Conservation (phyloP, 2,113 vertebrate genomes). For the Cariama cristata region DNA sequence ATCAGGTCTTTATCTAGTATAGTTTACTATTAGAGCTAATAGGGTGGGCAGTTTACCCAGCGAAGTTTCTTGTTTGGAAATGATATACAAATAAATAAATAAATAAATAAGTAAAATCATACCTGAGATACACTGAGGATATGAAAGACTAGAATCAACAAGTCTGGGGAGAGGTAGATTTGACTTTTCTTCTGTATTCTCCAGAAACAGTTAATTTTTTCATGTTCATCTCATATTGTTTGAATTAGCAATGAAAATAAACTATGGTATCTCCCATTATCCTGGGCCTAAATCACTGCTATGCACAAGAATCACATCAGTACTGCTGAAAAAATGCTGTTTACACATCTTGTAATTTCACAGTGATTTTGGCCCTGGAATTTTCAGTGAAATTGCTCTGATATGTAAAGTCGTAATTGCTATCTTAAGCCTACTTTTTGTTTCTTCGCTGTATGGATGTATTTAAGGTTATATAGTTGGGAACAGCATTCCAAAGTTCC, state of each 20-base stretch:
- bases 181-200: neutral
- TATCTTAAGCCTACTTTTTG: neutral
- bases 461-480: neutral
- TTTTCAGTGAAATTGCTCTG: neutral
- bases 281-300: neutral
- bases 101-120: neutral
- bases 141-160: neutral
- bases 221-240: neutral
- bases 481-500: neutral
- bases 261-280: neutral
- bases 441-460: neutral
- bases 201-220: neutral
- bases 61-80: neutral
- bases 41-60: neutral
- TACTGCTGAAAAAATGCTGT: neutral
- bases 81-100: neutral
- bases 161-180: neutral
- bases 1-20: neutral
- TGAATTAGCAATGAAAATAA: neutral
- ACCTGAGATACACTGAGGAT: neutral
- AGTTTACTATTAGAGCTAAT: neutral
- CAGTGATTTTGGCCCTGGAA: neutral
- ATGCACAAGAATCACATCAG: neutral
- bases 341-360: neutral
- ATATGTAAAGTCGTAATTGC: neutral